A percentile compares a stretch with the other conserved stretches of the same genome.
Evolutionary conservation across 2,797 vertebrate genomes (phyloP).

Genomic region (Erpetoichthys calabaricus): DNA sequence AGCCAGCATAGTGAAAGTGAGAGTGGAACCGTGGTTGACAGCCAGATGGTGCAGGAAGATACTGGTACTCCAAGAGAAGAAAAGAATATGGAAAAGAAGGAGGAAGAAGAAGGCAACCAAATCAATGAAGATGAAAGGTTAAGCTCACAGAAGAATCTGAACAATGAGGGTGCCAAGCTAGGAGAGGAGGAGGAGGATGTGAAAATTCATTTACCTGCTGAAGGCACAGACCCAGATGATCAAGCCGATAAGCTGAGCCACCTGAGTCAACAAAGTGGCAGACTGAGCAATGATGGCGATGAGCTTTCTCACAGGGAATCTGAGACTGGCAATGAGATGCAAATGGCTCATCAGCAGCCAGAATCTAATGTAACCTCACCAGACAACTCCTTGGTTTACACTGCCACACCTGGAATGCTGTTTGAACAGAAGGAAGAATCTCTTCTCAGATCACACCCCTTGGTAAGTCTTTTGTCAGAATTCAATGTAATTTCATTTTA

Average conservation of each 20-base stretch:
- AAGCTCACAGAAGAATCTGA: not conserved
- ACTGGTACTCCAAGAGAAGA: not conserved
- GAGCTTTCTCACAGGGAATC: not conserved
- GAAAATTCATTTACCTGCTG: not conserved
- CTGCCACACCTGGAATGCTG: constrained; percentile 34
- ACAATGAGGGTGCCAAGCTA: not conserved
- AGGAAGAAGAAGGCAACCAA: not conserved
- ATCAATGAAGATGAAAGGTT: not conserved
- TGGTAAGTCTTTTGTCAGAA: constrained; percentile 38
- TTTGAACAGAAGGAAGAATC: constrained; percentile 23
- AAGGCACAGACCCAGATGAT: not conserved
- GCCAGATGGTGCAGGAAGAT: not conserved
- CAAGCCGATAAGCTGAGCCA: too few species aligned
- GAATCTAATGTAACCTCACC: not conserved
- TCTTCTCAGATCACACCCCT: constrained; percentile 23
- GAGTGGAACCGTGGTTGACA: not conserved
- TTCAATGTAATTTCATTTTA: not conserved
- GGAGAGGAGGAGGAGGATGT: not conserved
- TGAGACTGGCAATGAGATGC: not conserved
- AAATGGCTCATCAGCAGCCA: not conserved
- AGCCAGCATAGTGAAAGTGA: not conserved
- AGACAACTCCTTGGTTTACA: constrained; percentile 36
- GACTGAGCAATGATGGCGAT: not conserved
- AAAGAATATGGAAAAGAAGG: not conserved
- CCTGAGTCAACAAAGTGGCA: not conserved